phyloP scores from a whole-genome alignment of 2,113 vertebrate genomes.

The Callospermophilus lateralis region DNA sequence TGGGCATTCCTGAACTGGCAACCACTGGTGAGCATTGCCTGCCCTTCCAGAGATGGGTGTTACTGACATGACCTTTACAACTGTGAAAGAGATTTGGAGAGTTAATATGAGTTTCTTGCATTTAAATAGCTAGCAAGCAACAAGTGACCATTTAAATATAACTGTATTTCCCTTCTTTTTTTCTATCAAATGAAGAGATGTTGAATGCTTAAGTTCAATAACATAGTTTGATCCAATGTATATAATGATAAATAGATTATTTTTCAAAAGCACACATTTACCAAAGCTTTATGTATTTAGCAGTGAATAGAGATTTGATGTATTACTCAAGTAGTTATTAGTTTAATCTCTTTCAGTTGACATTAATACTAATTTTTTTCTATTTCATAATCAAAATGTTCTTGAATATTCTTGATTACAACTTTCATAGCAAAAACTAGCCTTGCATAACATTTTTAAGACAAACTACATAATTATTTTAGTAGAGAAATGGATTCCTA shows the following conservation, averaged over 20 bases:
- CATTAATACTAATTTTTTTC: slow-evolving; percentile 78
- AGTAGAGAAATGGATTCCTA: slow-evolving; percentile 65
- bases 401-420: slow-evolving; percentile 81
- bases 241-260: neutral
- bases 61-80: neutral
- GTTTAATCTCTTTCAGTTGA: slow-evolving; percentile 66
- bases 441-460: slow-evolving; percentile 57
- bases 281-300: slow-evolving; percentile 54
- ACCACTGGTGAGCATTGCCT: rapidly evolving
- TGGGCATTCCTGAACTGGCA: neutral
- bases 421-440: slow-evolving; percentile 60
- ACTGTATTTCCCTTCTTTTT: neutral
- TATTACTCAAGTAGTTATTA: slow-evolving; percentile 69
- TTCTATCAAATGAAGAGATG: neutral
- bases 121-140: neutral
- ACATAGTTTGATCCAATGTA: neutral
- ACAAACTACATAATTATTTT: slow-evolving; percentile 74
- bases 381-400: slow-evolving; percentile 74
- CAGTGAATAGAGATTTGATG: slow-evolving; percentile 53
- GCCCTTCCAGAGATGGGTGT: rapidly evolving
- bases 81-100: neutral
- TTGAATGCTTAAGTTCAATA: neutral
- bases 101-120: neutral
- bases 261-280: slow-evolving; percentile 64
- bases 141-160: neutral